These are phyloP conservation scores for Sebastes oblongus DNA, from an alignment of 2,797 vertebrate genomes.

Conservation along the genomic window DNA sequence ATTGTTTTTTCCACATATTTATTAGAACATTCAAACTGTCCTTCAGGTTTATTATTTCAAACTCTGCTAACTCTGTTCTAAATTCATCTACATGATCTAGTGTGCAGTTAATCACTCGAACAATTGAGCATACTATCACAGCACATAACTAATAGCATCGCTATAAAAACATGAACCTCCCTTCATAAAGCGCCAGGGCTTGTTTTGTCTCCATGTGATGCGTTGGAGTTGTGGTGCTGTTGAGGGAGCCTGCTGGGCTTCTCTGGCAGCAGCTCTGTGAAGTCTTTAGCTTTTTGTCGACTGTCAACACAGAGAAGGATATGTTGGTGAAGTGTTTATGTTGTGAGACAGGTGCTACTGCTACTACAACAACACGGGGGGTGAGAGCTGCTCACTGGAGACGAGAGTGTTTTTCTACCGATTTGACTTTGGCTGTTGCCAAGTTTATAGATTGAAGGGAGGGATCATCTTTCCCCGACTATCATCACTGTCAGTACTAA, in stretches of 20 bases:
- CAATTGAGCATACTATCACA: background rate
- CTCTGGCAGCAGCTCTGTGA: background rate
- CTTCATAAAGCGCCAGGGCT: background rate
- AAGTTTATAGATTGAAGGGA: background rate
- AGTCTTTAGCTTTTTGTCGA: background rate
- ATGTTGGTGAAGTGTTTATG: constrained; percentile 19
- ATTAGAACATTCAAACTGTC: background rate
- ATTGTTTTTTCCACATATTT: background rate
- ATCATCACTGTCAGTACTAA: background rate
- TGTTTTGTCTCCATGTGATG: background rate
- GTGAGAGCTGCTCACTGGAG: constrained; percentile 1
- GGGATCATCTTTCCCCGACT: background rate
- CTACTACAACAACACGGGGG: background rate
- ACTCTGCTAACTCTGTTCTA: background rate
- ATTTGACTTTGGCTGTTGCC: background rate
- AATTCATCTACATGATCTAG: background rate
- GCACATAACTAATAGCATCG: background rate
- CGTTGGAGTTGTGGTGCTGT: background rate
- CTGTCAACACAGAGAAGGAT: constrained; percentile 4
- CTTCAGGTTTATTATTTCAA: background rate
- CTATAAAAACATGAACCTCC: constrained; percentile 1
- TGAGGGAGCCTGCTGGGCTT: background rate
- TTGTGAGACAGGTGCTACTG: constrained; percentile 6
- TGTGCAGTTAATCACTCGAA: background rate
- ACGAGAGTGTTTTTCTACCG: background rate